A percentile compares a stretch with the other conserved stretches of the same genome.
These are phyloP conservation scores for Sternarchorhynchus goeldii DNA, from an alignment of 2,797 vertebrate species.

Conservation along the genomic window DNA sequence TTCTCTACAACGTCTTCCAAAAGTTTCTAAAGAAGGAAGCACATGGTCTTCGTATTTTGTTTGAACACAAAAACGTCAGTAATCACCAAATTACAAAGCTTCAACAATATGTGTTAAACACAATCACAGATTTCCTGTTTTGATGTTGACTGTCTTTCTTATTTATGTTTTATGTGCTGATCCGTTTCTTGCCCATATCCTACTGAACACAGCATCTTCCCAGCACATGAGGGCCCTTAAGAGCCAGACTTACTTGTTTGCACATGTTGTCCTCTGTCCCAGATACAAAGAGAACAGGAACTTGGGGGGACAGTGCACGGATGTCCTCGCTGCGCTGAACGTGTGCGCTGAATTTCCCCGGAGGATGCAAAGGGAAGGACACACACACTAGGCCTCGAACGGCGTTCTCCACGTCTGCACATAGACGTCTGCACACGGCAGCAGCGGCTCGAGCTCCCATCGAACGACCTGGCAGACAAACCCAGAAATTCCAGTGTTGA, in stretches of 20 bases:
- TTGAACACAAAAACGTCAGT: background rate
- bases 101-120: no score
- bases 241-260: conserved; percentile 75
- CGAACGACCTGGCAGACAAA: conserved; percentile 80
- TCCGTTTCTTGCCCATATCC: no score
- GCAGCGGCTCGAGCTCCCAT: conserved; percentile 90
- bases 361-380: conserved; percentile 88
- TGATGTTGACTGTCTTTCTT: no score
- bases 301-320: conserved; percentile 66
- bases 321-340: conserved; percentile 85
- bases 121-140: no score
- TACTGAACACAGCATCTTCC: no score
- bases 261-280: conserved; percentile 91
- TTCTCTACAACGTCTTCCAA: conserved; percentile 75
- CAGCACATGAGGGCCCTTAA: no score
- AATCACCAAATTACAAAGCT: no score
- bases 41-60: background rate
- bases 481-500: no score
- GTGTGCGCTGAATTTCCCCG: conserved; percentile 77
- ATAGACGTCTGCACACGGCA: conserved; percentile 72
- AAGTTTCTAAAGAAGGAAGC: conserved; percentile 72
- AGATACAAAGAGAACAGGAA: conserved; percentile 86
- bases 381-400: conserved; percentile 86
- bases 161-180: no score
- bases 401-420: conserved; percentile 66